Base-by-base conservation (phyloP, 2,888 invertebrate species). In the Gymnosoma rotundatum region DNA sequence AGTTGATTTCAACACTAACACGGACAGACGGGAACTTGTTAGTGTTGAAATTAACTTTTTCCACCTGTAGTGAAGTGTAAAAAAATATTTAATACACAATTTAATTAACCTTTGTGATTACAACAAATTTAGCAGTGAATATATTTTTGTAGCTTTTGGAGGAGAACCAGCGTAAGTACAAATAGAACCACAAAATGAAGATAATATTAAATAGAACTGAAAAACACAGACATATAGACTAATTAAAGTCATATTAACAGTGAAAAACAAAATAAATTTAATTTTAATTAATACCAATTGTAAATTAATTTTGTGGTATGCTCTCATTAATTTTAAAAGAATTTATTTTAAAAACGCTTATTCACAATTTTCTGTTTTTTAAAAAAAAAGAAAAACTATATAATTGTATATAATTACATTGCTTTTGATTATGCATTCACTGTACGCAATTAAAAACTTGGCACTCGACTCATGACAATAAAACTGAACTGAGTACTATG, bases 191-290 rank as follows among this genome's bases (percentile, higher is more conserved):
- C 36, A 58, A 42, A 32, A 32, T 25, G 52, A 72, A 72, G 32
- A 79, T 78, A 72, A 72, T 64, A 54, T 64, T 70, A 64, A 72
- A 72, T 58, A 66, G 25, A 72, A 72, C 21, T 18, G 16, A 64
- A 78, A 72, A 52, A 72, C 78, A 52, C 72, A 79, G 8, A 72
- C 14, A 38, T 21, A 63, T 32, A 63, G 12, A n/a, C 56, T 54
- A 64, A 38, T 60, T 21, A n/a, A 42, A 16, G 32, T 16, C 18
- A 7, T 0, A 10, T 1, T 7, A 52, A 69, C 76, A 78, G 69
- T 78, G 61, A n/a, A 7, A 3, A 52, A 54, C 25, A 52, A 12
- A 38, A 48, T 3, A 2, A 9, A 0, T 5, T 12, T 10, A 20
- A 48, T 2, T 20, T 36, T 20, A 38, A 2, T 18, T 12, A 32